Evolutionary conservation across 2,888 invertebrate species (phyloP).

Genomic region (Clanis bilineata): DNA sequence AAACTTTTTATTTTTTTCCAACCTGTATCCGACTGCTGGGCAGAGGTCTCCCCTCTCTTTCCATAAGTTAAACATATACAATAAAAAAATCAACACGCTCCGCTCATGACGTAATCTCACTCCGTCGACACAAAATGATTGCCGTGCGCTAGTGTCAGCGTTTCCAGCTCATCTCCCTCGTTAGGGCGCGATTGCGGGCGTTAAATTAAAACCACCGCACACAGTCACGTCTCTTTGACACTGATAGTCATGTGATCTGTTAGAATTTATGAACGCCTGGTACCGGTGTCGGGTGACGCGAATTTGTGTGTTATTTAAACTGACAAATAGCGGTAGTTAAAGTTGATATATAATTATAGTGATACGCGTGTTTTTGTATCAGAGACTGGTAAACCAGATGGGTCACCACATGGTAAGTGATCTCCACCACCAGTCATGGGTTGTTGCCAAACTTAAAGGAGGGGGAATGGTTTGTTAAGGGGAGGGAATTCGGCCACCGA

Average conservation of each 20-base stretch:
- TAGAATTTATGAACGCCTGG: constrained; percentile 16
- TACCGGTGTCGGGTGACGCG: neutral
- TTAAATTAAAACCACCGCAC: constrained; percentile 68
- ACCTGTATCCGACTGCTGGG: too few species aligned
- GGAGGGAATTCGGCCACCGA: too few species aligned
- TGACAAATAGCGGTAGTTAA: neutral
- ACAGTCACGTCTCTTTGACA: constrained; percentile 29
- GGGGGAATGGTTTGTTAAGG: too few species aligned
- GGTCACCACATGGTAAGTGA: too few species aligned
- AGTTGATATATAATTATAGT: too few species aligned
- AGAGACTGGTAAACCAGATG: too few species aligned
- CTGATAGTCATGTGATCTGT: constrained; percentile 16
- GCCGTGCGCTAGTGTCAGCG: constrained; percentile 75
- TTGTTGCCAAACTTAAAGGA: too few species aligned
- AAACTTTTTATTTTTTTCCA: too few species aligned
- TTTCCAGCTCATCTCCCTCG: constrained; percentile 73
- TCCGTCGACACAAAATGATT: constrained; percentile 59
- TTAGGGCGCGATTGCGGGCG: constrained; percentile 70
- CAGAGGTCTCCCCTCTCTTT: too few species aligned
- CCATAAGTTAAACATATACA: too few species aligned
- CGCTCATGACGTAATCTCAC: constrained; percentile 30
- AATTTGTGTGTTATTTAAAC: neutral
- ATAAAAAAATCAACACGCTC: constrained; percentile 33
- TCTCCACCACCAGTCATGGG: too few species aligned
- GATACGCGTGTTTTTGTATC: too few species aligned